Evolutionary conservation across 2,797 vertebrate genomes (phyloP).

Genomic region (Argentina silus): DNA sequence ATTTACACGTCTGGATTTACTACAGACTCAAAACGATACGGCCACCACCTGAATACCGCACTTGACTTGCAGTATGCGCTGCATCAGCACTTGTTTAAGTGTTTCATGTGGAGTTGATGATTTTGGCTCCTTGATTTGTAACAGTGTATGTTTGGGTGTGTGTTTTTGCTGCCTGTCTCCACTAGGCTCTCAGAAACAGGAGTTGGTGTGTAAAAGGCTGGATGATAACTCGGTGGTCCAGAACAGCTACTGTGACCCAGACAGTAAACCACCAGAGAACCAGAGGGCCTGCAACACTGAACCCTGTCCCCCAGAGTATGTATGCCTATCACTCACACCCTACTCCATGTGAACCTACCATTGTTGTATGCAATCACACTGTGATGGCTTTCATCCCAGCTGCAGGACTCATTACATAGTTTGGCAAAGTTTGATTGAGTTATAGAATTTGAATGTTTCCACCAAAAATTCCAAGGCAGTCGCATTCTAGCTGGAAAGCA

Average conservation of each 20-base stretch:
- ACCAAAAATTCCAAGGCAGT: no score
- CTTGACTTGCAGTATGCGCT: conserved; percentile 18
- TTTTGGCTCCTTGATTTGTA: no score
- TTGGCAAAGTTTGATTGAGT: no score
- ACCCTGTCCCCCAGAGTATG: conserved; percentile 96
- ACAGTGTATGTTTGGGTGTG: conserved; percentile 16
- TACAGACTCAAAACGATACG: conserved; percentile 67
- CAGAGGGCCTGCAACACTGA: conserved; percentile 94
- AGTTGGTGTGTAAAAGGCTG: conserved; percentile 92
- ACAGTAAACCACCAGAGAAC: conserved; percentile 93
- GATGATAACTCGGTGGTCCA: conserved; percentile 96
- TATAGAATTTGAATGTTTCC: no score
- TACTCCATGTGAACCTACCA: no score
- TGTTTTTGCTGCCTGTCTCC: conserved; percentile 8
- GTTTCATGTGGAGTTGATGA: neutral
- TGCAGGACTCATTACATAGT: no score
- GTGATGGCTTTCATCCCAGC: no score
- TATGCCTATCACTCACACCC: conserved; percentile 40
- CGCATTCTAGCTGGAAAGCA: no score
- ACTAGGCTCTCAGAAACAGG: conserved; percentile 93
- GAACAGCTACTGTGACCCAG: conserved; percentile 95
- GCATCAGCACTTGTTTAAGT: neutral
- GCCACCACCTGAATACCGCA: conserved; percentile 45
- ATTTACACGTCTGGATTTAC: conserved; percentile 76
- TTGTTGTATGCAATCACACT: no score